Base-by-base conservation (phyloP, 2,797 vertebrate species). In the Rhinatrema bivittatum region DNA sequence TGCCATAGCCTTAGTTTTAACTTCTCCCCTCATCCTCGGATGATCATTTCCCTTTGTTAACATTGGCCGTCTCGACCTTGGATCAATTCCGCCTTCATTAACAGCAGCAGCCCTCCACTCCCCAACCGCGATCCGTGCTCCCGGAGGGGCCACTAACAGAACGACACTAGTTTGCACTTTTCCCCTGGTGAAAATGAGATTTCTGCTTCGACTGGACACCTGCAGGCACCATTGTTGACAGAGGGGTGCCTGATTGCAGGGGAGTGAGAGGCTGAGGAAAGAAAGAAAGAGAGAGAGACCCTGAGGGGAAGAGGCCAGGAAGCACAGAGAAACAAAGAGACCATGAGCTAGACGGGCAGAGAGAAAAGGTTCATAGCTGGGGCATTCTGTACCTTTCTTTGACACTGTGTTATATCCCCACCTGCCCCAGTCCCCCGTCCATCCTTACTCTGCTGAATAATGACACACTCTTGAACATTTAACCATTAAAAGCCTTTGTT, bases 161-260 rank as follows among this genome's bases (percentile, higher is more conserved):
- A 55, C 44, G 48, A 45, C 36, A 36, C 37, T 59, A 74, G 63
- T 74, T 71, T 70, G 45, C 68, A 71, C 63, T 43, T 53, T 67
- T 42, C 46, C 47, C 42, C 40, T 37, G 37, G 67, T 73, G 69
- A 51, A 64, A 74, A 73, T 71, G 53, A 65, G 57, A 74, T 76
- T 72, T 64, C 62, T 67, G 55, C 61, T 49, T 60, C 62, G 56
- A 38, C 44, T 23, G 21, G 50, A 33, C 46, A 34, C 67, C 63
- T 45, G 34, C 61, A 59, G 60, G 37, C 32, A 60, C 38, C 32
- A 20, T 36, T 32, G 50, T 50, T 50, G 46, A 50, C 46, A 42
- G 42, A 46, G 33, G 24, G 48, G 42, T 39, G 46, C 28, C 7
- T 29, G 14, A 27, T 45, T 35, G 17, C 12, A 29, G 17, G 20